phyloP scores from a whole-genome alignment of 2,888 invertebrate species.

The Chrysolina americana region DNA sequence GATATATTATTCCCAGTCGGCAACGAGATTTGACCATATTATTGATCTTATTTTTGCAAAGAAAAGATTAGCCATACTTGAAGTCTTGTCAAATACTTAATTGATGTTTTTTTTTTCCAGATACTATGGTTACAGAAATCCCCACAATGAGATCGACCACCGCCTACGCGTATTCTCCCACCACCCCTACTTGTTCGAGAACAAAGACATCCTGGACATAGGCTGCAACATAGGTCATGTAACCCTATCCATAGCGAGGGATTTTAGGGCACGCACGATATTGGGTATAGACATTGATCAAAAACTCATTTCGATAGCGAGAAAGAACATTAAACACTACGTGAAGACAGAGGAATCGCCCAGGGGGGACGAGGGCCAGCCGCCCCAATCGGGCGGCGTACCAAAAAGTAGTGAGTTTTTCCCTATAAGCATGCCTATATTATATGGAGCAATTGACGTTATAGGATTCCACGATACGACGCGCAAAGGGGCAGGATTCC shows the following conservation, averaged over 20 bases:
- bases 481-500: conserved; percentile 75
- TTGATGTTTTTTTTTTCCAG: conserved; percentile 67
- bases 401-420: conserved; percentile 74
- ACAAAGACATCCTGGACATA: conserved; percentile 94
- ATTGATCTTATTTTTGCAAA: no score
- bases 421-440: conserved; percentile 90
- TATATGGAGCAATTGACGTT: conserved; percentile 86
- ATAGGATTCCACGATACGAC: conserved; percentile 69
- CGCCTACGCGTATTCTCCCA: conserved; percentile 86
- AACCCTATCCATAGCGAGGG: conserved; percentile 90
- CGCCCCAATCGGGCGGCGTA: conserved; percentile 10
- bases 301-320: conserved; percentile 83
- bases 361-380: conserved; percentile 32
- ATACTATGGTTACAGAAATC: conserved; percentile 95
- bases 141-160: conserved; percentile 85
- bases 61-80: no score
- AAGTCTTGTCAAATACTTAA: no score
- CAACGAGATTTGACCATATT: no score
- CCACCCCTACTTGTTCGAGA: conserved; percentile 86
- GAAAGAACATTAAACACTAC: conserved; percentile 82
- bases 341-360: conserved; percentile 69
- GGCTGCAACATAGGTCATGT: conserved; percentile 98
- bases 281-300: conserved; percentile 96
- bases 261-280: conserved; percentile 87
- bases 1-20: no score